Conservation (phyloP, 2,113 vertebrate genomes). For the Hemichromis elongatus region DNA sequence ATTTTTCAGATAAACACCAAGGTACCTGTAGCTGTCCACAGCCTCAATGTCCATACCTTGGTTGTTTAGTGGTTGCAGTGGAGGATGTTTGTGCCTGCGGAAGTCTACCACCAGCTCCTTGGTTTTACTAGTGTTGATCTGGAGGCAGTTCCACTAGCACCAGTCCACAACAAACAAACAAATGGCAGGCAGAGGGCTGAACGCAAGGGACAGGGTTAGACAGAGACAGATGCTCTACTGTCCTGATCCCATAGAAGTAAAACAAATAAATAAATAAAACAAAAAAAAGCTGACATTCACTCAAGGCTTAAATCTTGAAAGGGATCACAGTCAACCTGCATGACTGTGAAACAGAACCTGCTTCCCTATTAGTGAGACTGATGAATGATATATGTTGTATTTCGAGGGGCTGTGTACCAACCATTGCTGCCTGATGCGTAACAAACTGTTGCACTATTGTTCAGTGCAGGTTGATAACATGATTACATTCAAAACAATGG, state of each 20-base stretch:
- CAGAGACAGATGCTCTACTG: not conserved
- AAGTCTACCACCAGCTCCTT: too few relatives aligned
- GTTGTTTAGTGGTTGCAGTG: too few relatives aligned
- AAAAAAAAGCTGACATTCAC: not conserved
- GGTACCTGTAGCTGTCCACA: too few relatives aligned
- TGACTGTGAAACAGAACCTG: not conserved
- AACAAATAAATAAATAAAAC: not conserved
- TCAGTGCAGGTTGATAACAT: not conserved
- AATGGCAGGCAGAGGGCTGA: not conserved
- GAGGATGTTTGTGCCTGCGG: too few relatives aligned
- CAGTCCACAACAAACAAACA: not conserved
- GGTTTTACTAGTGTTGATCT: too few relatives aligned
- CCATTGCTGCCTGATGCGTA: constrained; percentile 2
- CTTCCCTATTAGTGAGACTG: not conserved
- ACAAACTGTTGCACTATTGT: not conserved
- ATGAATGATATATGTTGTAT: not conserved
- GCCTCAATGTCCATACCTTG: too few relatives aligned
- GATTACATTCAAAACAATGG: not conserved
- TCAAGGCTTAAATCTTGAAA: not conserved
- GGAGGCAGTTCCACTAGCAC: too few relatives aligned
- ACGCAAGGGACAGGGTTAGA: not conserved
- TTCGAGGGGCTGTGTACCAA: not conserved
- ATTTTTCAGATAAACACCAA: too few relatives aligned
- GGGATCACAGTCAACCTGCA: not conserved
- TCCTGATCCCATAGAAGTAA: not conserved